These are phyloP conservation scores for Tetraneura akinire DNA, from an alignment of 1,140 invertebrate species.

Conservation along the genomic window DNA sequence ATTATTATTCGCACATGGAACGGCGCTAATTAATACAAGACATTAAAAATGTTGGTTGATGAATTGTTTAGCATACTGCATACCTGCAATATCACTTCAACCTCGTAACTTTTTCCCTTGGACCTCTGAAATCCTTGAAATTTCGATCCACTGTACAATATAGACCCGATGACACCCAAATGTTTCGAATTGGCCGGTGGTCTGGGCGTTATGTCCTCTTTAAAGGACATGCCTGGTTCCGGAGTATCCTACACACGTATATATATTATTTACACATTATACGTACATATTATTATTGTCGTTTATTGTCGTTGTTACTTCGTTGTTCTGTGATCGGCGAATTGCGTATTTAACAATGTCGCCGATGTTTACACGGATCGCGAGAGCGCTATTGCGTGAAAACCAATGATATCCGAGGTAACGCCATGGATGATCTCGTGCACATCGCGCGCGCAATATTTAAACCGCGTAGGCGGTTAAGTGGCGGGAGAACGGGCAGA, in stretches of 20 bases:
- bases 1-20: background rate
- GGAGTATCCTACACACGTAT: background rate
- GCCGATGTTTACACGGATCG: background rate
- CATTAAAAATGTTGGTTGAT: too few relatives aligned
- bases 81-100: slow-evolving; percentile 96
- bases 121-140: slow-evolving; percentile 96
- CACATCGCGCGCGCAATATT: background rate
- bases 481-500: slow-evolving; percentile 5
- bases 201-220: slow-evolving; percentile 76
- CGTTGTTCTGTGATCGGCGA: background rate
- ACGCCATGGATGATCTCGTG: background rate
- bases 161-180: slow-evolving; percentile 82
- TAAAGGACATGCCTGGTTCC: slow-evolving; percentile 68
- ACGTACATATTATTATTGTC: background rate
- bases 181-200: slow-evolving; percentile 89
- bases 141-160: slow-evolving; percentile 91
- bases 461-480: background rate
- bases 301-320: background rate
- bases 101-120: slow-evolving; percentile 95
- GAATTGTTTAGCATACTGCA: slow-evolving; percentile 60
- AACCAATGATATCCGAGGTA: too few relatives aligned
- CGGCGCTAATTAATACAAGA: background rate
- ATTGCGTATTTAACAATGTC: background rate
- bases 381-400: too few relatives aligned
- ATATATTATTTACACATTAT: too few relatives aligned